Percentiles rank a stretch among this genome's conserved stretches.
Conservation (phyloP, 2,113 vertebrate genomes). For the Suricata suricatta region DNA sequence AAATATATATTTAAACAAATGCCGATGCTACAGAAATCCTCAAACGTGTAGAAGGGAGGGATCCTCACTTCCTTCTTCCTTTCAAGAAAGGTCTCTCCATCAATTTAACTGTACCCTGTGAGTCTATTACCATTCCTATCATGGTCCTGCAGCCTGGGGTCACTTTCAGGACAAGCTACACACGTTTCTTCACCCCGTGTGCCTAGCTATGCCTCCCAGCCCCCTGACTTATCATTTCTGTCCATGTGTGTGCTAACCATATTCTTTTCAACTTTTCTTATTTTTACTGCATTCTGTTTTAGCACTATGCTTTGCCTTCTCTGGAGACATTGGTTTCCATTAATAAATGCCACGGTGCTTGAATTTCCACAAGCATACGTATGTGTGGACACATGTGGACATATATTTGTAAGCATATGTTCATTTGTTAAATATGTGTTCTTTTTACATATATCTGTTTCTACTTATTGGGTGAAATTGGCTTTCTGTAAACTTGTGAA, state of each 20-base stretch:
- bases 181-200: not conserved
- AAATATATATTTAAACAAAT: not conserved
- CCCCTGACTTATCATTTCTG: not conserved
- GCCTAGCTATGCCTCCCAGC: not conserved
- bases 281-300: not conserved
- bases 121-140: not conserved
- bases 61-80: not conserved
- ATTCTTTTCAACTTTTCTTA: not conserved
- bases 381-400: not conserved
- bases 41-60: not conserved
- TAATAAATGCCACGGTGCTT: not conserved
- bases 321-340: not conserved
- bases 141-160: not conserved
- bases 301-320: not conserved
- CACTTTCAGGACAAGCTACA: not conserved
- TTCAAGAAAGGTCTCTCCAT: not conserved
- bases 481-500: not conserved
- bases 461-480: conserved; percentile 3
- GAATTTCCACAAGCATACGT: not conserved
- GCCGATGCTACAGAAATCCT: not conserved
- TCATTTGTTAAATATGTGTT: not conserved
- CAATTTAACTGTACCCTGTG: not conserved
- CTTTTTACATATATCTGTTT: not conserved
- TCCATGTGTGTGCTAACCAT: not conserved
- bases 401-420: not conserved